Evolutionary conservation across 1,140 invertebrate species (phyloP).

Genomic region (Venturia canescens): DNA sequence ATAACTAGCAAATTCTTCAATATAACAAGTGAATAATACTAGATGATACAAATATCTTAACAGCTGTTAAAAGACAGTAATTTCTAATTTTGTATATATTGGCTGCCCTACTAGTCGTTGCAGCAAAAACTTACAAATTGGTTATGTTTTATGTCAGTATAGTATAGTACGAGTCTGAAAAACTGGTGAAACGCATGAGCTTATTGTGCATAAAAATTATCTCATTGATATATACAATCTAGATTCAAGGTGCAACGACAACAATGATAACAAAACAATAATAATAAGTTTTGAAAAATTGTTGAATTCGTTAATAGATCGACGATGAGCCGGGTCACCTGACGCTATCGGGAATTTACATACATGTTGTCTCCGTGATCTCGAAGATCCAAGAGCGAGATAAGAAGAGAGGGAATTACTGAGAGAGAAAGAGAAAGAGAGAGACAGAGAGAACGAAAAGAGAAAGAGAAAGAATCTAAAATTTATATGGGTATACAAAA

Average conservation of each 20-base stretch:
- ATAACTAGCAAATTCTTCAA: too few species aligned
- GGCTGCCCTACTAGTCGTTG: too few species aligned
- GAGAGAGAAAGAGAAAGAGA: too few species aligned
- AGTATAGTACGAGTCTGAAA: neutral
- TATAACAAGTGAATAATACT: too few species aligned
- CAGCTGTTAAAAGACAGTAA: too few species aligned
- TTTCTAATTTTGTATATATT: too few species aligned
- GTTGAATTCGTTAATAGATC: neutral
- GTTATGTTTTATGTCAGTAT: neutral
- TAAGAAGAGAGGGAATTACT: too few species aligned
- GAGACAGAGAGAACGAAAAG: too few species aligned
- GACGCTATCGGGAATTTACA: slow-evolving; percentile 6
- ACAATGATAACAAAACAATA: neutral
- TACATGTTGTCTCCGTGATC: neutral
- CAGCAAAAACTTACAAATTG: too few species aligned
- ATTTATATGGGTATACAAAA: slow-evolving; percentile 2
- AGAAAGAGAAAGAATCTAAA: neutral
- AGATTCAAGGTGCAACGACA: neutral
- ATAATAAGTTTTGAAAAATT: neutral
- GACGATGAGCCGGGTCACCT: neutral
- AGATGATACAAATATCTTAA: too few species aligned
- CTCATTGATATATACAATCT: neutral
- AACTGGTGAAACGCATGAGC: neutral
- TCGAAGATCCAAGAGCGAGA: too few species aligned
- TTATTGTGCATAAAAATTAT: neutral